A percentile compares a stretch with the other conserved stretches of the same genome.
These are phyloP conservation scores for Microvelia longipes DNA, from an alignment of 1,140 invertebrate genomes.

Conservation along the genomic window DNA sequence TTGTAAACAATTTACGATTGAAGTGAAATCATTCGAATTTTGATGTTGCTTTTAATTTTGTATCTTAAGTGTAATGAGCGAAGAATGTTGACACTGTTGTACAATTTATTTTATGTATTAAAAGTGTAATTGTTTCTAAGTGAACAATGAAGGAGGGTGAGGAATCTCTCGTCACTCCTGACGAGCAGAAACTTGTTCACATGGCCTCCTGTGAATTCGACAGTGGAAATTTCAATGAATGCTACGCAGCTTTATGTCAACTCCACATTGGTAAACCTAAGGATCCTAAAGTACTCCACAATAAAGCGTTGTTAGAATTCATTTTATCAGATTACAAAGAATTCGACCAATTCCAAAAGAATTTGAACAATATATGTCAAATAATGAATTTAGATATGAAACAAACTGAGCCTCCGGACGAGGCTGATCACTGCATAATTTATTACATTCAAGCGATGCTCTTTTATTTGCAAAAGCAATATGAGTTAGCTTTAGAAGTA, in stretches of 20 bases:
- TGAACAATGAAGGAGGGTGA: neutral
- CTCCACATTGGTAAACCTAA: constrained; percentile 39
- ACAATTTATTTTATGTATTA: too few species aligned
- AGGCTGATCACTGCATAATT: constrained; percentile 50
- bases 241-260: constrained; percentile 41
- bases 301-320: constrained; percentile 55
- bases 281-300: constrained; percentile 54
- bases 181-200: constrained; percentile 8
- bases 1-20: too few species aligned
- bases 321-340: constrained; percentile 52
- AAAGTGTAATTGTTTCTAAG: too few species aligned
- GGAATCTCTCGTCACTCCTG: neutral
- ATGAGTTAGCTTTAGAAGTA: constrained; percentile 52
- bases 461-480: constrained; percentile 63
- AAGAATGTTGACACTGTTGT: too few species aligned
- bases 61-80: neutral
- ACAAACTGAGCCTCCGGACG: constrained; percentile 39
- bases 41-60: too few species aligned
- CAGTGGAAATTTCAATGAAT: constrained; percentile 37
- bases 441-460: constrained; percentile 72
- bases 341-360: constrained; percentile 51
- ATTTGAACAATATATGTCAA: constrained; percentile 42
- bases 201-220: constrained; percentile 40
- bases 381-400: constrained; percentile 38
- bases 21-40: too few species aligned